These are phyloP conservation scores for Melanerpes aurifrons DNA, from an alignment of 2,113 vertebrate species.

Conservation along the genomic window DNA sequence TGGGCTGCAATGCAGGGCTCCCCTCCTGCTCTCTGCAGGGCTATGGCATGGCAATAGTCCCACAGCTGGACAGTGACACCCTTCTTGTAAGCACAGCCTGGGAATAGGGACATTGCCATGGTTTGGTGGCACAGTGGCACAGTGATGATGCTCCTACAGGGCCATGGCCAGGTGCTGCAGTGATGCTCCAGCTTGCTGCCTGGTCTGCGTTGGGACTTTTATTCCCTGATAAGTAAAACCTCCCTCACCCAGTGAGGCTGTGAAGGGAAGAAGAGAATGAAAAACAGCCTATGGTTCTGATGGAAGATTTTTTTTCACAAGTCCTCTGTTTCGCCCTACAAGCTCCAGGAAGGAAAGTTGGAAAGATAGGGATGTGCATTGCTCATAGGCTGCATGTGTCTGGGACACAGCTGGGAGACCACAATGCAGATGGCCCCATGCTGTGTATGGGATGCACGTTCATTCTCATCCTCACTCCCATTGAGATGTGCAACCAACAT, in stretches of 20 bases:
- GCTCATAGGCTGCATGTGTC: neutral
- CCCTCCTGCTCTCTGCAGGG: neutral
- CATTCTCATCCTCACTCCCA: fast-evolving
- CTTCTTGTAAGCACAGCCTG: neutral
- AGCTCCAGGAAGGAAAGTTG: neutral
- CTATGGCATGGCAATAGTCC: fast-evolving
- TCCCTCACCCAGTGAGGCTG: fast-evolving
- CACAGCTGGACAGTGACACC: fast-evolving
- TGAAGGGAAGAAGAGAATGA: neutral
- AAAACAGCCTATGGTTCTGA: neutral
- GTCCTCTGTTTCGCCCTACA: neutral
- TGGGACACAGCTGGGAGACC: fast-evolving
- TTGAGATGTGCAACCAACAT: neutral
- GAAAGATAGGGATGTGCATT: fast-evolving
- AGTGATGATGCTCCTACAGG: neutral
- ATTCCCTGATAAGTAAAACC: fast-evolving
- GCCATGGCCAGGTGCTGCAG: neutral
- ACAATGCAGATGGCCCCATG: fast-evolving
- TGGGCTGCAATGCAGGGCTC: neutral
- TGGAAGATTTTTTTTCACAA: neutral
- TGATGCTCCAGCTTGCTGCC: neutral
- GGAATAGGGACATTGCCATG: neutral
- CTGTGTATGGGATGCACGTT: fast-evolving
- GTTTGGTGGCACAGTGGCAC: neutral
- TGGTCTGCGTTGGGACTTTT: neutral